These are phyloP conservation scores for Drosophila biarmipes DNA, from an alignment of 1,140 invertebrate species.

Conservation along the genomic window DNA sequence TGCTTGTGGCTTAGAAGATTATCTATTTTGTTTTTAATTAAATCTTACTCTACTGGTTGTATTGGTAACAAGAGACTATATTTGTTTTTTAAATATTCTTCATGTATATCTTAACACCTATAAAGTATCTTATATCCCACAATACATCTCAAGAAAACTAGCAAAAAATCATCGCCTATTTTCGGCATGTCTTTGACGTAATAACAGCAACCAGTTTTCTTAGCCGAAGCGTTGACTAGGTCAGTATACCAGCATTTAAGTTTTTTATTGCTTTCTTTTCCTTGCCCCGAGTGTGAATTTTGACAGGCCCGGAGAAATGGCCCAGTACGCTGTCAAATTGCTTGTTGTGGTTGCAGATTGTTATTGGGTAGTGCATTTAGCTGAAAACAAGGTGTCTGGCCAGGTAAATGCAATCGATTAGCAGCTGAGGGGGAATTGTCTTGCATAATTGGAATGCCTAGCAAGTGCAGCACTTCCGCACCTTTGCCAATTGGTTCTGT, in stretches of 20 bases:
- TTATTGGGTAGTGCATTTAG: background rate
- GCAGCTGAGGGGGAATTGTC: constrained; percentile 1
- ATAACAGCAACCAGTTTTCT: constrained; percentile 52
- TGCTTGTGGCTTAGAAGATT: constrained; percentile 1
- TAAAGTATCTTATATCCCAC: background rate
- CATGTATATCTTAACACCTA: background rate
- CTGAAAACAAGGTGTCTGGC: constrained; percentile 8
- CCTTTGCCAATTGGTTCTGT: constrained; percentile 30
- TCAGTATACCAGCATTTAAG: constrained; percentile 55
- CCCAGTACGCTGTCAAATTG: constrained; percentile 7
- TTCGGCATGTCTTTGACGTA: constrained; percentile 36
- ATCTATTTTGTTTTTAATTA: background rate
- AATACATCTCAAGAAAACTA: constrained; percentile 10
- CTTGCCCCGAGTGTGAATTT: constrained; percentile 14
- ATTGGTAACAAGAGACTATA: background rate
- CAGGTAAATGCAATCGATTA: constrained; percentile 18
- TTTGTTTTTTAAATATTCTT: background rate
- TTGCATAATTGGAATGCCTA: constrained; percentile 63
- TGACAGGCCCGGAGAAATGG: constrained; percentile 39
- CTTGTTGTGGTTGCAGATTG: constrained; percentile 22
- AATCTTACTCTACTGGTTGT: constrained; percentile 7
- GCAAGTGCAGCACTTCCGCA: constrained; percentile 61
- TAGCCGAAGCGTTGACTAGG: constrained; percentile 56
- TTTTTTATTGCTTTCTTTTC: constrained; percentile 20
- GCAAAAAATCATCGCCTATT: constrained; percentile 15